Conservation (phyloP, 2,888 invertebrate genomes). For the Pycnomerus fuliginosus region DNA sequence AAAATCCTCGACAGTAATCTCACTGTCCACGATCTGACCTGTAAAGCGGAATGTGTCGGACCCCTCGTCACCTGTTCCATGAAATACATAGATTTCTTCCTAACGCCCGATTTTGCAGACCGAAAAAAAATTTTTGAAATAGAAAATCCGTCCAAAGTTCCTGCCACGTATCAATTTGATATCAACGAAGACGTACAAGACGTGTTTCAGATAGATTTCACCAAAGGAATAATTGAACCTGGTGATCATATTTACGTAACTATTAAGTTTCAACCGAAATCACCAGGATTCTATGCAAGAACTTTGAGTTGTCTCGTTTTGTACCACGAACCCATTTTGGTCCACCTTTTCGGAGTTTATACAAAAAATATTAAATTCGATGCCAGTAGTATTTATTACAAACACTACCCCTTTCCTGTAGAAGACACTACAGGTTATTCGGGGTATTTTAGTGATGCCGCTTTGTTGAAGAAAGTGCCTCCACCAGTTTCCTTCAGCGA, state of each 20-base stretch:
- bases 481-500: slow-evolving; percentile 16
- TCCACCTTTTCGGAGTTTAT: slow-evolving; percentile 12
- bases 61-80: slow-evolving; percentile 5
- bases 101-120: slow-evolving; percentile 3
- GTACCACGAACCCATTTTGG: slow-evolving; percentile 11
- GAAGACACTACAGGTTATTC: slow-evolving; percentile 10
- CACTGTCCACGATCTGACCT: slow-evolving; percentile 3
- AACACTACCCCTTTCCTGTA: slow-evolving; percentile 5
- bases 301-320: slow-evolving; percentile 12
- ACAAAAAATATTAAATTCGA: slow-evolving; percentile 1
- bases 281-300: slow-evolving; percentile 8
- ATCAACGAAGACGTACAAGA: slow-evolving; percentile 5
- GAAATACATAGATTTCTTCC: slow-evolving; percentile 4
- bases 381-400: not conserved
- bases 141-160: slow-evolving; percentile 8
- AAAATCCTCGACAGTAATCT: slow-evolving; percentile 3
- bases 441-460: slow-evolving; percentile 16
- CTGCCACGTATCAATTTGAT: slow-evolving; percentile 13
- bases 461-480: slow-evolving; percentile 1
- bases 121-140: slow-evolving; percentile 6
- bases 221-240: slow-evolving; percentile 6
- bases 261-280: slow-evolving; percentile 9
- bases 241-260: slow-evolving; percentile 4
- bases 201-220: slow-evolving; percentile 6
- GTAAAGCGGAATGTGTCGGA: slow-evolving; percentile 12